Evolutionary conservation across 1,140 invertebrate genomes (phyloP).

Genomic region (Saccostrea echinata): DNA sequence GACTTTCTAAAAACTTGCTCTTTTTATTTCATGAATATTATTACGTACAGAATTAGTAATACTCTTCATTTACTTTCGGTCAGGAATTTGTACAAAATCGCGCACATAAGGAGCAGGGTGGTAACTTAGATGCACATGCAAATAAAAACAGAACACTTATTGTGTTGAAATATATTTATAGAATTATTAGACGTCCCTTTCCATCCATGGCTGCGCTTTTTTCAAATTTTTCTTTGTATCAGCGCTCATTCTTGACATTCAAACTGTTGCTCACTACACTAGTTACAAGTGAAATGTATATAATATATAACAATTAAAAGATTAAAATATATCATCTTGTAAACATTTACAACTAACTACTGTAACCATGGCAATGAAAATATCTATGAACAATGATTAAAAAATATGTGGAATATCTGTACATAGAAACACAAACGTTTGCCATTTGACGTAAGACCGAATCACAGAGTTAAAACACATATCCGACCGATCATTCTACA

Average conservation of each 20-base stretch:
- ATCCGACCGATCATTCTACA: conserved; percentile 5
- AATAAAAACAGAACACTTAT: background rate
- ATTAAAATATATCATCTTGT: conserved; percentile 30
- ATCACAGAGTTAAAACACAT: background rate
- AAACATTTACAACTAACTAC: conserved; percentile 34
- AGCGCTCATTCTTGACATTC: background rate
- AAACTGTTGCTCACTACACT: background rate
- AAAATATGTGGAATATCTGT: conserved; percentile 36
- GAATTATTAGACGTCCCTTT: conserved; percentile 28
- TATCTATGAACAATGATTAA: conserved; percentile 32
- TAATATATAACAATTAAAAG: conserved; percentile 13
- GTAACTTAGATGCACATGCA: background rate
- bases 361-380: conserved; percentile 23
- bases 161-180: conserved; percentile 36
- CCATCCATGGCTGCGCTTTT: background rate
- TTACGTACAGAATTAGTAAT: too few relatives aligned
- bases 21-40: too few relatives aligned
- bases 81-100: too few relatives aligned
- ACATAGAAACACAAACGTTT: background rate
- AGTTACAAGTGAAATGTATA: conserved; percentile 16
- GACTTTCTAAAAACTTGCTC: too few relatives aligned
- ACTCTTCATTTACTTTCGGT: too few relatives aligned
- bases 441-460: conserved; percentile 14
- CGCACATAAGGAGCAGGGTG: background rate
- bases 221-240: background rate